Conservation (phyloP, 2,797 vertebrate genomes). For the Prionace glauca region DNA sequence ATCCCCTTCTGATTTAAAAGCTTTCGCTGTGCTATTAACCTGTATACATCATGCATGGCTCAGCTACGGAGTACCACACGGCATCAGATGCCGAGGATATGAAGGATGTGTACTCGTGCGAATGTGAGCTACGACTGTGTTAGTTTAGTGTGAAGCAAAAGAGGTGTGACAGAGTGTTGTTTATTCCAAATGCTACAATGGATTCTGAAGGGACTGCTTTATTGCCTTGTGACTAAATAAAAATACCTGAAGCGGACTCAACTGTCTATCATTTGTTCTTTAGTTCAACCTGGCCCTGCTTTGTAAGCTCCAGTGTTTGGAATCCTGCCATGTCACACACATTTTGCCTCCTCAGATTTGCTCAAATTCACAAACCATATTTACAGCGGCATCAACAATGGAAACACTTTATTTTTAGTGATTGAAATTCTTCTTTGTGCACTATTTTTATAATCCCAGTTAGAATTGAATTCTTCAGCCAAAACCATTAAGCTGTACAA, state of each 20-base stretch:
- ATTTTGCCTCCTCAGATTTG: background rate
- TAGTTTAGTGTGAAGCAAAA: background rate
- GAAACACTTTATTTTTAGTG: slow-evolving; percentile 23
- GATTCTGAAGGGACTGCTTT: background rate
- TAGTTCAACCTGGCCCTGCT: background rate
- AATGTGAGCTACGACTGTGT: background rate
- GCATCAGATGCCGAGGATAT: background rate
- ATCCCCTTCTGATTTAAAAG: background rate
- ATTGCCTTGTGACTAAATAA: background rate
- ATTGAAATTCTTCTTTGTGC: background rate
- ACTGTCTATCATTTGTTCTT: slow-evolving; percentile 1
- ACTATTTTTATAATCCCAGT: slow-evolving; percentile 8
- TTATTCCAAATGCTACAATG: background rate
- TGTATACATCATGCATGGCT: background rate
- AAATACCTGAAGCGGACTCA: background rate
- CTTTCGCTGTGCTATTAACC: background rate
- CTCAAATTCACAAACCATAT: background rate
- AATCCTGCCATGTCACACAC: background rate
- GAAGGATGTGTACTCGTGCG: background rate
- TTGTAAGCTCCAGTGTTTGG: background rate
- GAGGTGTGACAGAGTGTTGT: background rate
- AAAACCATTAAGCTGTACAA: background rate
- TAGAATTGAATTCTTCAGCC: background rate
- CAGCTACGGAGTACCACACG: background rate
- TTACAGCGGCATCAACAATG: background rate